Percentiles rank a stretch among this genome's conserved stretches.
Conservation (phyloP, 2,888 invertebrate species). For the Auanema sp. region DNA sequence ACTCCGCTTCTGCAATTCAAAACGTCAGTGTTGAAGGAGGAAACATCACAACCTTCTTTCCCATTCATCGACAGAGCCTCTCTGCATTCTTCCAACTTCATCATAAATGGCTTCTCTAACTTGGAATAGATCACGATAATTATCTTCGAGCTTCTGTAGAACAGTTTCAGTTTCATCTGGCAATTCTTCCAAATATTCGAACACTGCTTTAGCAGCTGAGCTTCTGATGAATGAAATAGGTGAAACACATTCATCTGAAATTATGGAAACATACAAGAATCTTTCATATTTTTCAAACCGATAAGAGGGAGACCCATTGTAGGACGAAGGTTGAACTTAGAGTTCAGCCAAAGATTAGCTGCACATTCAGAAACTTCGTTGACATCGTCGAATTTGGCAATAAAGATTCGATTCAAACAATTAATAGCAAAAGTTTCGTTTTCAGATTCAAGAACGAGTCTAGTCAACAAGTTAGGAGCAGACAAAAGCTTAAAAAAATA, state of each 20-base stretch:
- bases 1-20: neutral
- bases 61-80: conserved; percentile 84
- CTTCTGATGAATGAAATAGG: conserved; percentile 72
- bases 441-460: conserved; percentile 34
- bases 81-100: conserved; percentile 84
- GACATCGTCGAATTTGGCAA: conserved; percentile 30
- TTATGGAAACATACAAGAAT: neutral
- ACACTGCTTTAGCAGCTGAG: conserved; percentile 80
- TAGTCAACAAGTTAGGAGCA: conserved; percentile 37
- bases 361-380: conserved; percentile 30
- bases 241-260: conserved; percentile 46
- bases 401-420: conserved; percentile 32
- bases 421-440: conserved; percentile 25
- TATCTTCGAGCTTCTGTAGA: conserved; percentile 33
- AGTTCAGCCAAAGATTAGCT: conserved; percentile 23
- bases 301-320: conserved; percentile 29
- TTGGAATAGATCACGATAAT: conserved; percentile 44
- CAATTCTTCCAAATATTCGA: conserved; percentile 65
- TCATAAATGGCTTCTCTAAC: conserved; percentile 72
- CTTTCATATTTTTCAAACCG: conserved; percentile 15
- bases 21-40: conserved; percentile 64
- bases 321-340: conserved; percentile 27
- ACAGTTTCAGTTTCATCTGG: conserved; percentile 29
- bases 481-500: conserved; percentile 25
- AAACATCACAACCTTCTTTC: conserved; percentile 71